A percentile compares a stretch with the other conserved stretches of the same genome.
phyloP scores from a whole-genome alignment of 2,888 invertebrate genomes.

The Ypsolopha sequella region DNA sequence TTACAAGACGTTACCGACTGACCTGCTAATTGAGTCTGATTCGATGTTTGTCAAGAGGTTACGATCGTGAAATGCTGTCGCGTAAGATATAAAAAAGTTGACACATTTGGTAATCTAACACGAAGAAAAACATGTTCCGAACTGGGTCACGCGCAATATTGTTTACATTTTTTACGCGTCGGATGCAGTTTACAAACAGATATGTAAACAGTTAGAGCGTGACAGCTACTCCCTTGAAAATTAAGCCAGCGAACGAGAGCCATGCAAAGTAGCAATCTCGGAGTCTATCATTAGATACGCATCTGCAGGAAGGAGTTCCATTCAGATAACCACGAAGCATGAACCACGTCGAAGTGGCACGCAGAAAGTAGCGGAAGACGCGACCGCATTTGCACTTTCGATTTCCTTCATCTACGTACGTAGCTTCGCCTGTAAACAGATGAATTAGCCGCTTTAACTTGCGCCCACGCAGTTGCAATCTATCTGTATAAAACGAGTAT shows the following conservation, averaged over 20 bases:
- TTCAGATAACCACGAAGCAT: constrained; percentile 9
- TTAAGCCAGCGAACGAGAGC: not conserved
- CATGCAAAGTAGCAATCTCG: not conserved
- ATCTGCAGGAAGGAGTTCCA: constrained; percentile 5
- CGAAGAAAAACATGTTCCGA: constrained; percentile 17
- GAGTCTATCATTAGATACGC: not conserved
- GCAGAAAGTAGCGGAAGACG: constrained; percentile 23
- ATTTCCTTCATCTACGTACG: constrained; percentile 26
- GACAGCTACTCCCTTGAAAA: not conserved
- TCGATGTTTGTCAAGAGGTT: constrained; percentile 34
- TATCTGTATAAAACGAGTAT: too few species aligned
- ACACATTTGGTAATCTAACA: not conserved
- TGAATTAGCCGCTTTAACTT: not conserved
- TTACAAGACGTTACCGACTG: constrained; percentile 31
- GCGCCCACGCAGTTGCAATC: not conserved
- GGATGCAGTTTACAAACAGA: not conserved
- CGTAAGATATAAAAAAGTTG: constrained; percentile 5
- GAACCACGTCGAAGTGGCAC: constrained; percentile 23
- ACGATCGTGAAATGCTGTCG: constrained; percentile 42
- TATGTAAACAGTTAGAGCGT: not conserved
- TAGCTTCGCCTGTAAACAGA: constrained; percentile 5
- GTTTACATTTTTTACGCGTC: not conserved
- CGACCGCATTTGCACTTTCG: constrained; percentile 33
- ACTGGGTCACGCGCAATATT: constrained; percentile 34
- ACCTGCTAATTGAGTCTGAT: constrained; percentile 52